Base-by-base conservation (phyloP, 2,888 invertebrate genomes). In the Synergus laeviventris region DNA sequence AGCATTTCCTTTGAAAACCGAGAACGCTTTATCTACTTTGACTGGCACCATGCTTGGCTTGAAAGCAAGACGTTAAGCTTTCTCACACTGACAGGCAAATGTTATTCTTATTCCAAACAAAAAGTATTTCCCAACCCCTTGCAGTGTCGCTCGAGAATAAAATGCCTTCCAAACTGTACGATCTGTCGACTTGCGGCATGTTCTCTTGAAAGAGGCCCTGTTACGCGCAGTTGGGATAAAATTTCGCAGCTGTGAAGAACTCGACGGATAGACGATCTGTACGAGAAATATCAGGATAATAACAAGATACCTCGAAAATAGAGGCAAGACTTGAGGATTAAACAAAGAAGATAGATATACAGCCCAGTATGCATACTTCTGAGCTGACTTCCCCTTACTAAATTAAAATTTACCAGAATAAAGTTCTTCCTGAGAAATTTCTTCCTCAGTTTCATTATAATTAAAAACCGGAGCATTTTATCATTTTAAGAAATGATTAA, bases 111-210 rank as follows among this genome's bases (percentile, higher is more conserved):
- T 70, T 70, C 36, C 49, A 70, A 70, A 70, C 45, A 70, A 49
- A 70, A 70, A 49, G 70, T 81, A 79, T 81, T 81, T 81, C 66
- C 59, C 61, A 76, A 76, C 45, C 62, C 64, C 74, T 64, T 42
- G 62, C 75, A 81, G 79, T 78, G 76, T 79, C 70, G 76, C 76
- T 77, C 61, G 36, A 74, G 75, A 76, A 79, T 78, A 79, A 81
- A 81, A 81, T 73, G 81, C 75, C 75, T 61, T 54, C 70, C 59
- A 76, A 76, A 76, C 54, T 76, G 76, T 54, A 76, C 54, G 76
- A 76, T 76, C 73, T 54, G 73, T 78, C 62, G 74, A 60, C 66
- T 73, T 73, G 60, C 73, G 62, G 21, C 76, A 76, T 60, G 66
- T 49, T 64, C 18, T 7, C 31, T 61, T 36, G n/a, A 18, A 16